Conservation (phyloP, 2,797 vertebrate species). For the Peromyscus nudipes region DNA sequence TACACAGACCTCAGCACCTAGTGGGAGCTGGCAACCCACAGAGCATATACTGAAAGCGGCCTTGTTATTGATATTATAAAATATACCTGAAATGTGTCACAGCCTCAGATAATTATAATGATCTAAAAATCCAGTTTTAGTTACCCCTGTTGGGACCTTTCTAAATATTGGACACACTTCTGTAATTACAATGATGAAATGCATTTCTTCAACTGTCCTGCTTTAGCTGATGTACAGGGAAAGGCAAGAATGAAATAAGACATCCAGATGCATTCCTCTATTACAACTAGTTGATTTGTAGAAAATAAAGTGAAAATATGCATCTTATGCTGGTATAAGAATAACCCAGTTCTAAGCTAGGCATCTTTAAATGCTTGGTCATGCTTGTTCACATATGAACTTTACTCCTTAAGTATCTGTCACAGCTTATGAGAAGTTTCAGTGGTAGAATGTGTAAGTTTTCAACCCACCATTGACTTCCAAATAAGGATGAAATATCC, state of each 20-base stretch:
- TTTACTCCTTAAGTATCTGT: conserved; percentile 5
- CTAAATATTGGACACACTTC: conserved; percentile 5
- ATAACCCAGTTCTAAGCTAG: not conserved
- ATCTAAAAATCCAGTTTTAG: conserved; percentile 48
- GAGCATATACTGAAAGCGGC: not conserved
- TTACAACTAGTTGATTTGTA: conserved; percentile 43
- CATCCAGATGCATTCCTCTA: not conserved
- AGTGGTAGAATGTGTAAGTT: conserved; percentile 47
- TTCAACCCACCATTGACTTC: not conserved
- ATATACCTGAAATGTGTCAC: conserved; percentile 40
- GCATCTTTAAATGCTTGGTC: conserved; percentile 19
- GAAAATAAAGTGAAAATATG: not conserved
- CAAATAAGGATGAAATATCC: not conserved
- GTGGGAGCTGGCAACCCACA: not conserved
- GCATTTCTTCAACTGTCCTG: conserved; percentile 6
- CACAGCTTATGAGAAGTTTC: conserved; percentile 36
- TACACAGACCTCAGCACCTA: not conserved
- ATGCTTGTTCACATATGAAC: not conserved
- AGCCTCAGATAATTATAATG: conserved; percentile 30
- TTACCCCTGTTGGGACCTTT: conserved; percentile 40
- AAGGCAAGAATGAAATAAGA: conserved; percentile 46
- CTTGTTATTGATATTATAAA: conserved; percentile 53
- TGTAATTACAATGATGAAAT: conserved; percentile 39
- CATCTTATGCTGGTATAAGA: conserved; percentile 36
- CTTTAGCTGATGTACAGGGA: not conserved